These are phyloP conservation scores for Carapus acus DNA, from an alignment of 2,797 vertebrate species.

Conservation along the genomic window DNA sequence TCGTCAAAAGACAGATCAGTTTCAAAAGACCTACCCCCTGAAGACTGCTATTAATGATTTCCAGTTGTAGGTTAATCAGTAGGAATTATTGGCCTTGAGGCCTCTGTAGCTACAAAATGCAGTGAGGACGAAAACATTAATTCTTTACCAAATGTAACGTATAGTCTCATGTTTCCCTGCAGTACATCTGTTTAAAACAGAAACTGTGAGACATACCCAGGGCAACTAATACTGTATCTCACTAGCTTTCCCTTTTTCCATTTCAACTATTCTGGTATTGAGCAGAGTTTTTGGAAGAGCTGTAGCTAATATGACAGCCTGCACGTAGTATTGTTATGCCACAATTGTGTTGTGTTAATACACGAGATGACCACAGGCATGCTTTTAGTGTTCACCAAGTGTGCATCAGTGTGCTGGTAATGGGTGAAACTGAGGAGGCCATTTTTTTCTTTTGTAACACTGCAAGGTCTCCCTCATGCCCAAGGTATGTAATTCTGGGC, in stretches of 20 bases:
- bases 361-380: too few relatives aligned
- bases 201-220: slow-evolving; percentile 66
- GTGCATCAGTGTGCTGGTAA: slow-evolving; percentile 12
- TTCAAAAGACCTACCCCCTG: slow-evolving; percentile 28
- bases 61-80: slow-evolving; percentile 66
- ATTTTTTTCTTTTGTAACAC: not conserved
- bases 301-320: too few relatives aligned
- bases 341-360: too few relatives aligned
- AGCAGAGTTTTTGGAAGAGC: too few relatives aligned
- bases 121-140: slow-evolving; percentile 35
- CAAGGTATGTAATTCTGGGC: not conserved
- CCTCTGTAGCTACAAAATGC: slow-evolving; percentile 31
- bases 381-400: slow-evolving; percentile 23
- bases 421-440: not conserved
- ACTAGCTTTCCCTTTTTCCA: too few relatives aligned
- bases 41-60: slow-evolving; percentile 59
- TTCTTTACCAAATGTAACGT: slow-evolving; percentile 32
- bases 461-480: not conserved
- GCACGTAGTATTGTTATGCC: too few relatives aligned
- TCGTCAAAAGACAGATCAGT: slow-evolving; percentile 34
- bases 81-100: slow-evolving; percentile 53
- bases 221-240: slow-evolving; percentile 42
- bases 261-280: too few relatives aligned
- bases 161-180: slow-evolving; percentile 24
- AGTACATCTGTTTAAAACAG: slow-evolving; percentile 34